Conservation (phyloP, 1,140 invertebrate species). For the Drosophila willistoni region DNA sequence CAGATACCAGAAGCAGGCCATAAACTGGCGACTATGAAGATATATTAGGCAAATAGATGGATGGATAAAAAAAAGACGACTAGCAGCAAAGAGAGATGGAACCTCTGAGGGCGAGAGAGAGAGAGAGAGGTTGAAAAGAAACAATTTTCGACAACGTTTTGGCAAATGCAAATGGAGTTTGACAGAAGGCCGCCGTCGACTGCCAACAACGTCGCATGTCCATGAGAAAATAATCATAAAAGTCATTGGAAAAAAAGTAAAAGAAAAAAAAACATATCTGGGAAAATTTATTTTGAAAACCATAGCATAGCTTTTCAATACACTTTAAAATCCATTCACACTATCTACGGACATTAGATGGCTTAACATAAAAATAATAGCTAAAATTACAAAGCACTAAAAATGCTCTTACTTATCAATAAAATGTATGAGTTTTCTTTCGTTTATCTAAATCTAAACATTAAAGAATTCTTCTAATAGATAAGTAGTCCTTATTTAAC, state of each 20-base stretch:
- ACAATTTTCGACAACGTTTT: constrained; percentile 74
- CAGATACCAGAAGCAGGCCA: constrained; percentile 56
- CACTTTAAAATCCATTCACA: constrained; percentile 4
- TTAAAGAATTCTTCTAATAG: too few species aligned
- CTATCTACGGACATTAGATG: too few species aligned
- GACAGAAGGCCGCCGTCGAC: constrained; percentile 49
- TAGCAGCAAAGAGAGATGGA: background rate
- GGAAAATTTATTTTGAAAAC: background rate
- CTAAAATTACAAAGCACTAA: too few species aligned
- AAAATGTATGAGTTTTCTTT: too few species aligned
- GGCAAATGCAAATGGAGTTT: constrained; percentile 78
- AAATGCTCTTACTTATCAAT: too few species aligned
- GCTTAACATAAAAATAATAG: too few species aligned
- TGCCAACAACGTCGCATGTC: constrained; percentile 15
- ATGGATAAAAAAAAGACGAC: constrained; percentile 29
- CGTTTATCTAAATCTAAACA: too few species aligned
- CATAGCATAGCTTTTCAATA: constrained; percentile 9
- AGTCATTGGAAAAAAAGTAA: constrained; percentile 24
- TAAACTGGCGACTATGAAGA: constrained; percentile 81
- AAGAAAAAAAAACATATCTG: background rate
- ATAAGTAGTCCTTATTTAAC: too few species aligned
- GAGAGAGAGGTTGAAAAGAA: constrained; percentile 31
- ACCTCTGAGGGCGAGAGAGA: too few species aligned
- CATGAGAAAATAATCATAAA: constrained; percentile 68
- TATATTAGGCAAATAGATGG: constrained; percentile 81